Conservation (phyloP, 2,113 vertebrate genomes). For the Chloropsis hardwickii region DNA sequence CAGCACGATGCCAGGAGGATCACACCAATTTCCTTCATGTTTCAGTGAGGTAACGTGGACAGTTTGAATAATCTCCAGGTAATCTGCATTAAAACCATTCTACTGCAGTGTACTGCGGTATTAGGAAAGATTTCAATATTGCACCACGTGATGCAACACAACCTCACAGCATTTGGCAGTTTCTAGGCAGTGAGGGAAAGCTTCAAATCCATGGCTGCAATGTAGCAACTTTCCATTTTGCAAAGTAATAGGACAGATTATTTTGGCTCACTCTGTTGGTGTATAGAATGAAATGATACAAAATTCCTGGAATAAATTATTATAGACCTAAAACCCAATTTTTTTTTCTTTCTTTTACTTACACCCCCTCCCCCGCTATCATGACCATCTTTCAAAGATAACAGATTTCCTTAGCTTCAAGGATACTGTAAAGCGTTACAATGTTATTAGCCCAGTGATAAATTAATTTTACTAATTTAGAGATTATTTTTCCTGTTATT, state of each 20-base stretch:
- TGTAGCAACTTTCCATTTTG: not conserved
- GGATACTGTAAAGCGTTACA: not conserved
- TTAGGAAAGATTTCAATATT: slow-evolving; percentile 1
- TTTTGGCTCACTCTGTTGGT: not conserved
- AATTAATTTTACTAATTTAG: not conserved
- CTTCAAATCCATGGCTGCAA: not conserved
- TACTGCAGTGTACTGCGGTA: slow-evolving; percentile 68
- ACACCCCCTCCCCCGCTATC: fast-evolving
- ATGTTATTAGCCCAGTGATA: not conserved
- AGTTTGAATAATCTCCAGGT: not conserved
- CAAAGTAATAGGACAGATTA: not conserved
- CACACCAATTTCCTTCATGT: not conserved
- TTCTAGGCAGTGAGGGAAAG: not conserved
- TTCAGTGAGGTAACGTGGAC: not conserved
- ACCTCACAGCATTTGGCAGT: not conserved
- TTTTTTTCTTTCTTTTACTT: not conserved
- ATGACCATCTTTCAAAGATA: not conserved
- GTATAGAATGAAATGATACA: not conserved
- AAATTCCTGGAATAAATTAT: not conserved
- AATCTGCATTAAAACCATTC: slow-evolving; percentile 9
- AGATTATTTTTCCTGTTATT: not conserved
- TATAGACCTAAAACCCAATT: not conserved
- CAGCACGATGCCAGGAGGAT: not conserved
- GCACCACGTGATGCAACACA: not conserved
- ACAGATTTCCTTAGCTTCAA: not conserved